These are phyloP conservation scores for Psettodes erumei DNA, from an alignment of 2,113 vertebrate species.

Conservation along the genomic window DNA sequence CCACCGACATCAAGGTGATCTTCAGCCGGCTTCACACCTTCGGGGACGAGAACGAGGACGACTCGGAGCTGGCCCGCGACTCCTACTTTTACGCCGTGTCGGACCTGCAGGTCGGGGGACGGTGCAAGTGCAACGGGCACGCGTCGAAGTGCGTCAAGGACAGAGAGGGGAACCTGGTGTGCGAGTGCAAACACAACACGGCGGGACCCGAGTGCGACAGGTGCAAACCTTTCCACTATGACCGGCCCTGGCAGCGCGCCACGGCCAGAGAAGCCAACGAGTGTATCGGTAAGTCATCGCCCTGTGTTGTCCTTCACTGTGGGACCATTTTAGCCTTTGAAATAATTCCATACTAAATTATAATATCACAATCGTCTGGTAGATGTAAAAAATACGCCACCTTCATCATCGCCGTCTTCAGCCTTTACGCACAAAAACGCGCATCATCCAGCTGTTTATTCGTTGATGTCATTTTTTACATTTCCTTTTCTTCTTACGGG, in stretches of 20 bases:
- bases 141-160: slow-evolving; percentile 96
- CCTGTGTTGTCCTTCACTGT: not conserved
- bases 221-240: slow-evolving; percentile 99
- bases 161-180: slow-evolving; percentile 93
- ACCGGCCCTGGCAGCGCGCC: slow-evolving; percentile 97
- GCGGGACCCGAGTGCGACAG: slow-evolving; percentile 97
- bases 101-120: slow-evolving; percentile 96
- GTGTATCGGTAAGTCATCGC: slow-evolving; percentile 92
- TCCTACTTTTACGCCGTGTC: slow-evolving; percentile 98
- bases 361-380: not conserved
- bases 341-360: not conserved
- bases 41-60: slow-evolving; percentile 98
- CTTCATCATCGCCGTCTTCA: not conserved
- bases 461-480: not conserved
- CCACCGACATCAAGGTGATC: slow-evolving; percentile 96
- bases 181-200: slow-evolving; percentile 98
- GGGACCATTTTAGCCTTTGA: not conserved
- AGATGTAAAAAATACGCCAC: not conserved
- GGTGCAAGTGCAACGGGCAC: slow-evolving; percentile 99
- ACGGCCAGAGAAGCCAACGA: slow-evolving; percentile 97
- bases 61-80: slow-evolving; percentile 95
- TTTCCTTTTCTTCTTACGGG: not conserved
- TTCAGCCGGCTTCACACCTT: slow-evolving; percentile 97
- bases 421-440: slow-evolving; percentile 2
- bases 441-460: not conserved